Evolutionary conservation across 1,140 invertebrate species (phyloP), one percentile per base, ranked within the genome.

Genomic region (Medauroidea extradentata): DNA sequence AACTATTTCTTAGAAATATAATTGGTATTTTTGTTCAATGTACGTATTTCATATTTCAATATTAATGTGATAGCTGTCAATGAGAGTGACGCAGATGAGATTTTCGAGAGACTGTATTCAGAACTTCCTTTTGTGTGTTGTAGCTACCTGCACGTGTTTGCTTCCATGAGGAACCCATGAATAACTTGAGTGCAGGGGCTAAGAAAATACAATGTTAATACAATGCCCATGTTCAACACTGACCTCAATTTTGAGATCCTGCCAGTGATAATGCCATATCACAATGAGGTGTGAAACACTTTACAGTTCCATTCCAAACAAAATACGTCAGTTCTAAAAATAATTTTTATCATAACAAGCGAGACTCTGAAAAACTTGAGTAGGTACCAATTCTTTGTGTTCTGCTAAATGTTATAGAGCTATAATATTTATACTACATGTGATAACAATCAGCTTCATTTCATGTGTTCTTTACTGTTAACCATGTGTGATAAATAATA

Each of bases 201-300:
- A 50, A 14, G 13, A 24, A 50, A 50, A 50, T 50, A 50, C 48
- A n/a, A 27, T 50, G 19, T 50, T 50, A n/a, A n/a, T 25, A 50
- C 24, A 50, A 50, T 24, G 48, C 21, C 21, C 21, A 18, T 50
- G n/a, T 50, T 23, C 48, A 50, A n/a, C 14, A 50, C 16, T 25
- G 14, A 50, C n/a, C 2, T n/a, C 8, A 11, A 19, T 50, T 24
- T 50, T 19, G 21, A 24, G 19, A 21, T n/a, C 27, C 14, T 19
- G 27, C 27, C 21, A 25, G 27, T n/a, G 48, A 25, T 50, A n/a
- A 50, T 21, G 27, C 23, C 27, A 27, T 50, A 50, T 27, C 27
- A 21, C 48, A 50, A 25, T 50, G 27, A 25, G 16, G 14, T 50
- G 23, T 50, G 48, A 50, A 50, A 50, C 21, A 18, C 19, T 21